phyloP scores from a whole-genome alignment of 2,113 vertebrate genomes.

The Marmota monax region DNA sequence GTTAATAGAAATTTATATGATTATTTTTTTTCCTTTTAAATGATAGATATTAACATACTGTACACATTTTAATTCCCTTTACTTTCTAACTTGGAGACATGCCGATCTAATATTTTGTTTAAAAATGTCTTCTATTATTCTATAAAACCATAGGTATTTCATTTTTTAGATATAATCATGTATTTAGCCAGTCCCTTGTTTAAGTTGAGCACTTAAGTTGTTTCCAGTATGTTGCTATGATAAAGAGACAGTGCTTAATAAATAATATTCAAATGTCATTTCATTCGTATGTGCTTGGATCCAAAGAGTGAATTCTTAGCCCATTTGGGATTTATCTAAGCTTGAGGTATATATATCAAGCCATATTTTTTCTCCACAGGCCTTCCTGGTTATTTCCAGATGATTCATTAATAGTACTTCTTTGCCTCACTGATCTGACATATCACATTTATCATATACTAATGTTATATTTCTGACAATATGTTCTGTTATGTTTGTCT shows the following conservation, averaged over 20 bases:
- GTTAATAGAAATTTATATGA: neutral
- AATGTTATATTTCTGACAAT: neutral
- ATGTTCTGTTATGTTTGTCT: neutral
- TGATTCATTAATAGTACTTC: neutral
- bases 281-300: neutral
- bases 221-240: neutral
- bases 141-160: neutral
- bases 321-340: neutral
- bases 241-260: neutral
- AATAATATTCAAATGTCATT: neutral
- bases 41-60: neutral
- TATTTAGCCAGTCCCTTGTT: neutral
- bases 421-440: neutral
- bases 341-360: neutral
- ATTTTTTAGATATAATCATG: neutral
- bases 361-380: neutral
- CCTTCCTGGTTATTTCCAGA: neutral
- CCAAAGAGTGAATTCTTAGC: neutral
- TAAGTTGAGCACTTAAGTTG: neutral
- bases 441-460: neutral
- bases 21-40: constrained; percentile 1
- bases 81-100: neutral
- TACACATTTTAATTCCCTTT: neutral
- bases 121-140: neutral
- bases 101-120: neutral